A percentile compares a stretch with the other conserved stretches of the same genome.
Conservation (phyloP, 2,797 vertebrate genomes). For the Graptemys geographica region DNA sequence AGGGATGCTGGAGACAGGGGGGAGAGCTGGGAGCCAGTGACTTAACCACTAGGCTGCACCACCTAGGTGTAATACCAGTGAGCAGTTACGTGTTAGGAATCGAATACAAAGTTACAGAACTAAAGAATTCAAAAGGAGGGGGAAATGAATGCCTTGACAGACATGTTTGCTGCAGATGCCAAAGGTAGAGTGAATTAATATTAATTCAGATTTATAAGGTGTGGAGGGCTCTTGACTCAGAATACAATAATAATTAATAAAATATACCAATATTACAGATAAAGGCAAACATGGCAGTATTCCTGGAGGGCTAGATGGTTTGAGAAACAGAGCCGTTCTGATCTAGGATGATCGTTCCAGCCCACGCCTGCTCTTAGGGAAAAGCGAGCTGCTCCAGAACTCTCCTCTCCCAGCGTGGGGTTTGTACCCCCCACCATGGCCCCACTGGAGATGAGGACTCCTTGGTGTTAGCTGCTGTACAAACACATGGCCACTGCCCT, state of each 20-base stretch:
- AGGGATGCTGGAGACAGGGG: too few species aligned
- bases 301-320: slow-evolving; percentile 46
- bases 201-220: slow-evolving; percentile 15
- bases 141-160: background rate
- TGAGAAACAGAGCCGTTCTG: background rate
- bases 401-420: too few species aligned
- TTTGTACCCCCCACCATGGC: too few species aligned
- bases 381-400: background rate
- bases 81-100: background rate
- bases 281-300: background rate
- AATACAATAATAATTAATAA: background rate
- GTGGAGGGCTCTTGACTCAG: background rate
- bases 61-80: background rate
- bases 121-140: background rate
- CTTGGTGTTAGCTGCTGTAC: background rate
- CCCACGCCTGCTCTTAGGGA: background rate
- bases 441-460: too few species aligned
- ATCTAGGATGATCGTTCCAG: too few species aligned
- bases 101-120: background rate
- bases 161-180: background rate
- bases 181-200: accelerated
- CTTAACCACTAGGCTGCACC: background rate
- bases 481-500: background rate
- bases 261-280: accelerated
- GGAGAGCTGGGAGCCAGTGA: too few species aligned